Base-by-base conservation (phyloP, 2,797 vertebrate species). In the Syngnathus rostellatus region DNA sequence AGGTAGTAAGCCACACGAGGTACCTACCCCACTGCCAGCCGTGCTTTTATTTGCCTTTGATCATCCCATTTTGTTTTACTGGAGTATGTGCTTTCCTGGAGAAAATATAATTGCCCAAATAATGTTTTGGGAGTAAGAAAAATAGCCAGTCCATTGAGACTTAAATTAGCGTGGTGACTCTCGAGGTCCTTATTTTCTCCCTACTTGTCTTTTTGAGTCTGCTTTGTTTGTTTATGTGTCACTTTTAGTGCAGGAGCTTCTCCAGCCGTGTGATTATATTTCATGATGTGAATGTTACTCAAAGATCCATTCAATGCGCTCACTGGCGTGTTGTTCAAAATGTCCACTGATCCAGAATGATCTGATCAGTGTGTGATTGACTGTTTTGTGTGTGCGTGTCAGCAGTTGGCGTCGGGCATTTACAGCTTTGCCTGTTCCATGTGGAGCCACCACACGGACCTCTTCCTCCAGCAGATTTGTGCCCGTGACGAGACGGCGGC, bases 361-460 rank as follows among this genome's bases (percentile, higher is more conserved):
- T 78, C 55, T 66, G 11, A 11, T 72, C 48, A 70, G 55, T 17
- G 40, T 80, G 69, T 75, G 58, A 73, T 65, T 77, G 71, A 73
- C 60, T 71, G 54, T 68, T 50, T n/a, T 61, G 60, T 68, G 41
- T 80, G 59, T 81, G 66, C 77, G 5, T 83, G 53, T 89, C 88
- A 87, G 50, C 88, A 99, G 96, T 90, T 99, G 86, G 91, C 97
- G 6, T 94, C 94, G 45, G 93, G 92, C 81, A 96, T 98, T 88
- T 98, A 98, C 88, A 94, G 89, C 86, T 99, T 99, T 83, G 91
- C 93, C 0, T 98, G 94, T 81, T 98, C 94, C 80, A 90, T 98
- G 68, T 99, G 96, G 96, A 97, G 93, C 89, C 94, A 98, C 86
- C 95, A 99, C 84, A 96, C 93, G 0, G 95, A 98, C 84, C 93